Conservation (phyloP, 2,113 vertebrate species). For the Sorex fumeus region DNA sequence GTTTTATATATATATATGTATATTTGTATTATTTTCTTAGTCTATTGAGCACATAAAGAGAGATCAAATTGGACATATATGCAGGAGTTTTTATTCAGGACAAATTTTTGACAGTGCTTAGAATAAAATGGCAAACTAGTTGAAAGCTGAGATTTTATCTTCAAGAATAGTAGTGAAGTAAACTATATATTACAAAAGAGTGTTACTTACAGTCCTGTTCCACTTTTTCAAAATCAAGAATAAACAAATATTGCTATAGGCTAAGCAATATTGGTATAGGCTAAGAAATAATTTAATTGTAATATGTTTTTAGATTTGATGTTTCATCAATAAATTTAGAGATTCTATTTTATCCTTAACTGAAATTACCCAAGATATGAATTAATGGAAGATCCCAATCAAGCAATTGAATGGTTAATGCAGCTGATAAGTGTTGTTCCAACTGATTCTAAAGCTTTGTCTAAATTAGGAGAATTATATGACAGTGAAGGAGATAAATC, state of each 20-base stretch:
- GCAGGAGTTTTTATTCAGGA: conserved; percentile 7
- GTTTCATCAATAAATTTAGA: conserved; percentile 51
- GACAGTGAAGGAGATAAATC: conserved; percentile 96
- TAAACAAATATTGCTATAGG: background rate
- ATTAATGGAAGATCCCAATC: conserved; percentile 93
- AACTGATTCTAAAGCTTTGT: conserved; percentile 93
- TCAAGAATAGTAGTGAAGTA: background rate
- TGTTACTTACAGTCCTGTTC: background rate
- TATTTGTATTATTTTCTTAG: too few relatives aligned
- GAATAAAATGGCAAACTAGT: conserved; percentile 1
- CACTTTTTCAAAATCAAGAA: background rate
- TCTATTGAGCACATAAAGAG: too few relatives aligned
- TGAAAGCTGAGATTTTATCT: background rate
- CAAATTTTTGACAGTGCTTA: background rate
- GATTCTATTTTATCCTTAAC: conserved; percentile 88
- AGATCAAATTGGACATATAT: background rate
- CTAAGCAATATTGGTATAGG: background rate
- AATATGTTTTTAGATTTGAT: conserved; percentile 1
- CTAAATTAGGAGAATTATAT: conserved; percentile 95
- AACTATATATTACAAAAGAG: background rate
- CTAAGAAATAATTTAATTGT: background rate
- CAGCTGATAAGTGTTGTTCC: conserved; percentile 95
- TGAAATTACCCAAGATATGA: conserved; percentile 91
- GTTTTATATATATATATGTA: too few relatives aligned
- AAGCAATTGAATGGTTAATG: conserved; percentile 97